Conservation (phyloP, 92 coral and sea anemone genomes). For the Zoanthus sansibaricus region DNA sequence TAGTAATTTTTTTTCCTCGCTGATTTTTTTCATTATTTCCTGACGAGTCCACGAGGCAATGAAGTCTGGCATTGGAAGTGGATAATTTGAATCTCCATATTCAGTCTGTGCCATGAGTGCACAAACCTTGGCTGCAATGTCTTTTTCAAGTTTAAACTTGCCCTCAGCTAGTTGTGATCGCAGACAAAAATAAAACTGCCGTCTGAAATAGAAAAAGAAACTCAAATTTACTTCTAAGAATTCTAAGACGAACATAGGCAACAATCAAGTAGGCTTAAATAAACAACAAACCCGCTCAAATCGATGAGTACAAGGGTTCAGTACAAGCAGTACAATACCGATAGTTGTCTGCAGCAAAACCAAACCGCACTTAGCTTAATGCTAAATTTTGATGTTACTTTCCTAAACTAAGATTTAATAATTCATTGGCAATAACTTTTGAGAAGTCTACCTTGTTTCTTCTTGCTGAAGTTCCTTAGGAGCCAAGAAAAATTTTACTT, state of each 20-base stretch:
- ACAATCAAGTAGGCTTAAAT: neutral
- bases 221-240: neutral
- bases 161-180: conserved; percentile 84
- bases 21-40: conserved; percentile 74
- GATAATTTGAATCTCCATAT: conserved; percentile 71
- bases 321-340: neutral
- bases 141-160: conserved; percentile 79
- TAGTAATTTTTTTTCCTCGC: conserved; percentile 71
- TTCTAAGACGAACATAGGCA: neutral
- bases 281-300: conserved; percentile 36
- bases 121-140: conserved; percentile 80
- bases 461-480: conserved; percentile 99
- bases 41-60: conserved; percentile 74
- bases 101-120: conserved; percentile 93
- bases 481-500: conserved; percentile 95
- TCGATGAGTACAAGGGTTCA: neutral
- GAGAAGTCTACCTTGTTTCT: conserved; percentile 82
- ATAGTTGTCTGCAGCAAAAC: neutral
- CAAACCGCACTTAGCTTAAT: neutral
- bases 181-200: conserved; percentile 91
- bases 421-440: neutral
- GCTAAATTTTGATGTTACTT: neutral
- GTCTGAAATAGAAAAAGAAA: conserved; percentile 66
- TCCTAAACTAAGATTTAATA: neutral
- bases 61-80: conserved; percentile 62